Base-by-base conservation (phyloP, 2,888 invertebrate genomes). In the Epiblema foenella region DNA sequence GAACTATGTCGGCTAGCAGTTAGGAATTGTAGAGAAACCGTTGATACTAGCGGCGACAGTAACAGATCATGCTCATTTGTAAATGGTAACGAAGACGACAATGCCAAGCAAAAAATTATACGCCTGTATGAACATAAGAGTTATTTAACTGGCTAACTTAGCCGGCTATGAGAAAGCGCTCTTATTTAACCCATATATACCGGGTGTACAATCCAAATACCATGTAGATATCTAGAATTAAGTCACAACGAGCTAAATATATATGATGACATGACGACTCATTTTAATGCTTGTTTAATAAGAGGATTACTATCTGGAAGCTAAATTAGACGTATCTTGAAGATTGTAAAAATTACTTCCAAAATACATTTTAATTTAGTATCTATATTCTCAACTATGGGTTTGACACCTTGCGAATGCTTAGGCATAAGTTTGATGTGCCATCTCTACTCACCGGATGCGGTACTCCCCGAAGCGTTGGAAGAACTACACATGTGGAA, bases 31-130 rank as follows among this genome's bases (percentile, higher is more conserved):
- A 18, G 20, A 63, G 33, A 20, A 52, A 33, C 69, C 59, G 42
- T 42, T 54, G 24, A 20, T 5, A 39, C 29, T 64, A 64, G 54
- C 54, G 63, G 56, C 59, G 64, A 42, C 59, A 46, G 65, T 59
- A 42, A 57, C 52, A 70, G 65, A 59, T 24, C 58, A 69, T 52
- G 64, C 58, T 69, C 29, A 69, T 69, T 69, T 58, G 58, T 58
- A 52, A 65, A 70, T 52, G 64, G 69, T 70, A 59, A 70, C 69
- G 24, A 52, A 64, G 68, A 69, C 62, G 64, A 69, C 69, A 66
- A 65, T 70, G 54, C 52, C 59, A 39, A 49, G 65, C n/a, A 59
- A 70, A 67, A 65, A 70, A 70, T 29, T 37, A 42, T 42, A 52
- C 37, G 42, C 51, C 51, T 58, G 24, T 51, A 39, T 52, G 51